Evolutionary conservation across 2,797 vertebrate species (phyloP).

Genomic region (Gastrophryne carolinensis): DNA sequence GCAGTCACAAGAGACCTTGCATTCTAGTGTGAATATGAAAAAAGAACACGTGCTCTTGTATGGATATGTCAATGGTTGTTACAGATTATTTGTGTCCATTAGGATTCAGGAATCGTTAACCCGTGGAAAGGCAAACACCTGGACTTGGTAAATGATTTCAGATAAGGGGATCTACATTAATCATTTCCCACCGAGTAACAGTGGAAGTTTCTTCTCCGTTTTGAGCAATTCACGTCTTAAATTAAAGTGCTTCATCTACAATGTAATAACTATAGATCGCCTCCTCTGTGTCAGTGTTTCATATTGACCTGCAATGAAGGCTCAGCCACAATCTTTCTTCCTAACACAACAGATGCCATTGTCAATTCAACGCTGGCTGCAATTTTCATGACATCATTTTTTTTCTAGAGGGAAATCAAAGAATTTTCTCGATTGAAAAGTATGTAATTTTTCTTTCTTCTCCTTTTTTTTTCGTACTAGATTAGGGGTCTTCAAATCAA

Average conservation of each 20-base stretch:
- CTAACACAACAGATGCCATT: constrained; percentile 45
- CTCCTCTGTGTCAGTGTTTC: constrained; percentile 43
- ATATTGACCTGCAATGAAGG: constrained; percentile 41
- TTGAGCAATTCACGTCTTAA: constrained; percentile 49
- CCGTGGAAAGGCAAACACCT: constrained; percentile 22
- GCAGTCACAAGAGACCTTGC: background rate
- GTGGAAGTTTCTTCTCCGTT: constrained; percentile 38
- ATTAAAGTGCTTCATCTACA: constrained; percentile 51
- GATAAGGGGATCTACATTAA: constrained; percentile 43
- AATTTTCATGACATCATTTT: constrained; percentile 39
- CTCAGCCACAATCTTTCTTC: constrained; percentile 35
- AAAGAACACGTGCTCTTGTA: background rate
- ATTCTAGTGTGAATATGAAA: background rate
- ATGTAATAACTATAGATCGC: constrained; percentile 51
- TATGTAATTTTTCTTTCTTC: constrained; percentile 9
- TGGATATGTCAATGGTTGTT: constrained; percentile 27
- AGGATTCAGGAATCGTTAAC: constrained; percentile 27
- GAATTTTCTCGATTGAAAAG: constrained; percentile 25
- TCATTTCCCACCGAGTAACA: constrained; percentile 46
- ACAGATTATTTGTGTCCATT: constrained; percentile 39
- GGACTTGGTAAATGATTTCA: constrained; percentile 50
- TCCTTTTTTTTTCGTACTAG: background rate
- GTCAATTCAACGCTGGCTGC: constrained; percentile 30
- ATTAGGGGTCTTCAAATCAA: constrained; percentile 2
- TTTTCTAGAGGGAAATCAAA: constrained; percentile 36